These are phyloP conservation scores for Xanthorhoe spadicearia DNA, from an alignment of 2,888 invertebrate genomes.

Conservation along the genomic window DNA sequence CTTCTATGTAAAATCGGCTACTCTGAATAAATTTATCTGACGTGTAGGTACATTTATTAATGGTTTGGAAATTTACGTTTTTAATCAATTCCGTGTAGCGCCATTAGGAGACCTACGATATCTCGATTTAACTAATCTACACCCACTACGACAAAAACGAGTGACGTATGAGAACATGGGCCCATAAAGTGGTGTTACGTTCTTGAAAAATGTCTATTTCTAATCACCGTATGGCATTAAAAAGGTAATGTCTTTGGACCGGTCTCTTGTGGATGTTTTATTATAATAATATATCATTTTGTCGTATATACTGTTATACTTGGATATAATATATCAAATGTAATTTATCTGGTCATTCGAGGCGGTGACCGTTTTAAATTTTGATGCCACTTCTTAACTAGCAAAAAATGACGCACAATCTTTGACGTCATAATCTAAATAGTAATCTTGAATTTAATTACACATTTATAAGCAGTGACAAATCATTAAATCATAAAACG, in stretches of 20 bases:
- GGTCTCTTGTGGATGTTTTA: slow-evolving; percentile 57
- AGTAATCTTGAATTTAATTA: slow-evolving; percentile 1
- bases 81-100: slow-evolving; percentile 59
- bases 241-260: slow-evolving; percentile 66
- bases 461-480: neutral
- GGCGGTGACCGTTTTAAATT: slow-evolving; percentile 65
- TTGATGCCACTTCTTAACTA: slow-evolving; percentile 28
- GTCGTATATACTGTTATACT: slow-evolving; percentile 67
- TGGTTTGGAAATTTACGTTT: slow-evolving; percentile 51
- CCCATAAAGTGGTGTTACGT: slow-evolving; percentile 50
- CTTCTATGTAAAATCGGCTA: slow-evolving; percentile 32
- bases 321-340: slow-evolving; percentile 68
- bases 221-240: slow-evolving; percentile 74
- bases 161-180: slow-evolving; percentile 60
- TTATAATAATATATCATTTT: slow-evolving; percentile 76
- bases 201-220: slow-evolving; percentile 71
- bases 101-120: slow-evolving; percentile 63
- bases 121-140: slow-evolving; percentile 63
- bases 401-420: slow-evolving; percentile 33
- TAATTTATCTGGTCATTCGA: slow-evolving; percentile 75
- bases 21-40: slow-evolving; percentile 33
- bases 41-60: slow-evolving; percentile 31
- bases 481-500: neutral
- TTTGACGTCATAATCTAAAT: slow-evolving; percentile 32
- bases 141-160: slow-evolving; percentile 60